Evolutionary conservation across 2,113 vertebrate genomes (phyloP).

Genomic region (Antidorcas marsupialis): DNA sequence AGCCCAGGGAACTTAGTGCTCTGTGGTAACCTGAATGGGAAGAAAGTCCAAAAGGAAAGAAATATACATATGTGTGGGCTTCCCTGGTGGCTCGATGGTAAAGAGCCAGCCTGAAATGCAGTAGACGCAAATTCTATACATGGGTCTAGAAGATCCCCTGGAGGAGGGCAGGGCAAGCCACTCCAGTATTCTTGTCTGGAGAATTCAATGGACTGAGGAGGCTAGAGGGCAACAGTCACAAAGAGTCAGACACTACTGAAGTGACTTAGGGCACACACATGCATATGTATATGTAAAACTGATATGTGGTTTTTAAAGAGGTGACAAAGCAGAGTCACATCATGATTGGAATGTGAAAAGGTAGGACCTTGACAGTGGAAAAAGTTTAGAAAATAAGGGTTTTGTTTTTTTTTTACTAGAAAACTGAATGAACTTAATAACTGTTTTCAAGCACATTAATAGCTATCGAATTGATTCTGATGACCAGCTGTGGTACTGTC

Average conservation of each 20-base stretch:
- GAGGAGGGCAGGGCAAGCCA: no score
- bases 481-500: neutral
- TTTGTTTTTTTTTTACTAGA: neutral
- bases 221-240: neutral
- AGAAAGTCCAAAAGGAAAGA: neutral
- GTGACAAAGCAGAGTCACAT: neutral
- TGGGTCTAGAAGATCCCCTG: no score
- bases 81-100: neutral
- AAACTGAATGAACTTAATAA: neutral
- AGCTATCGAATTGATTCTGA: neutral
- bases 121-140: neutral
- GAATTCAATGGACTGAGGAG: no score
- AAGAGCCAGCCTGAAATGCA: neutral
- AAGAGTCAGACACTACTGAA: neutral
- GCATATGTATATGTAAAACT: neutral
- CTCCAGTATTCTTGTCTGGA: no score
- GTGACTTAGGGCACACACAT: neutral
- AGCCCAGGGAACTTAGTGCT: neutral
- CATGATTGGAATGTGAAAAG: neutral
- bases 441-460: neutral
- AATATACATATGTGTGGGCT: neutral
- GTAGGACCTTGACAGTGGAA: neutral
- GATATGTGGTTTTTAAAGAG: neutral
- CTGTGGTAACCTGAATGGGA: neutral
- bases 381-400: neutral